Conservation (phyloP, 2,113 vertebrate species). For the Periophthalmus modestus region DNA sequence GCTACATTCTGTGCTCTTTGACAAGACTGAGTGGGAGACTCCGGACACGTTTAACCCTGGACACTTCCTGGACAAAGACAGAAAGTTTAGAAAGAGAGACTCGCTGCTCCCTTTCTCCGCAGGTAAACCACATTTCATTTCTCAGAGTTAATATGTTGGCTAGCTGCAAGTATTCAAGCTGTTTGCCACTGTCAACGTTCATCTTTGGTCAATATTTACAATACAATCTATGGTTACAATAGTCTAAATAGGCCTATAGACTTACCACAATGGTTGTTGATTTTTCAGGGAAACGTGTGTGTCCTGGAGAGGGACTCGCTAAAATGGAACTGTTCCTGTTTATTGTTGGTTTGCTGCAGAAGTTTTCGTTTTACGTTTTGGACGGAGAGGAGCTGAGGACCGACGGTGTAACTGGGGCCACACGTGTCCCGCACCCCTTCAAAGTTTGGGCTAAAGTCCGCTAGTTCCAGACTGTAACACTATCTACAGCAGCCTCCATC, state of each 20-base stretch:
- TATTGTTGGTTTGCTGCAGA: slow-evolving; percentile 78
- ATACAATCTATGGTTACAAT: no score
- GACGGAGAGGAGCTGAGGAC: slow-evolving; percentile 42
- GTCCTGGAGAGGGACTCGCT: slow-evolving; percentile 81
- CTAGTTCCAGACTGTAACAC: slow-evolving; percentile 2
- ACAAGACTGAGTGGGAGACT: slow-evolving; percentile 81
- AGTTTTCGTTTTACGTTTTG: slow-evolving; percentile 75
- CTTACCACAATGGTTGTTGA: not conserved
- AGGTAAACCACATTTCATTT: slow-evolving; percentile 65
- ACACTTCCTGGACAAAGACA: slow-evolving; percentile 83
- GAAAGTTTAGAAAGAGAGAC: slow-evolving; percentile 80
- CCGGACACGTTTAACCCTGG: slow-evolving; percentile 83
- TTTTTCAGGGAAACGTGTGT: slow-evolving; percentile 76
- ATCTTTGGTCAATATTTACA: no score
- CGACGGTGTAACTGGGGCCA: slow-evolving; percentile 42
- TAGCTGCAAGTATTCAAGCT: not conserved
- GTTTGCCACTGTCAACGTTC: not conserved
- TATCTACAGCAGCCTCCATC: not conserved
- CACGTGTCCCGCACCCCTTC: slow-evolving; percentile 57
- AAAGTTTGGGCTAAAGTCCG: slow-evolving; percentile 58
- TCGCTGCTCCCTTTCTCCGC: slow-evolving; percentile 85
- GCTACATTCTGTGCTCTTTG: slow-evolving; percentile 83
- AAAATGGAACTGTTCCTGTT: slow-evolving; percentile 83
- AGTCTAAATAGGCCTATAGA: not conserved
- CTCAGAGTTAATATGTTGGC: not conserved